phyloP scores from a whole-genome alignment of 2,113 vertebrate species.

The Rhineura floridana region DNA sequence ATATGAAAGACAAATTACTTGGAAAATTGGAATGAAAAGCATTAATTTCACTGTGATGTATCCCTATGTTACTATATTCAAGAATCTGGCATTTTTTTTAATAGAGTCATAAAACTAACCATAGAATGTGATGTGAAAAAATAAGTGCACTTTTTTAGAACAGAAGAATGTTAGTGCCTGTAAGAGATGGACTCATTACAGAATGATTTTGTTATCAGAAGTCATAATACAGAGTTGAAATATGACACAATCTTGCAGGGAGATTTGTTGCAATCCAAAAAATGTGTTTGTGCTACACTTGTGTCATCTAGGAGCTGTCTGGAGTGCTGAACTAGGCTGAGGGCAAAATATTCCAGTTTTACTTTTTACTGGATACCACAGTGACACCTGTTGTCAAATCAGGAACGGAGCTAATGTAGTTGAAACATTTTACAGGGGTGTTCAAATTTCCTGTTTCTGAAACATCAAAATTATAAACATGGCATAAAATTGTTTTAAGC shows the following conservation, averaged over 20 bases:
- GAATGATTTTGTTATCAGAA: not conserved
- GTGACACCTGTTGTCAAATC: not conserved
- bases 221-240: not conserved
- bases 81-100: not conserved
- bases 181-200: not conserved
- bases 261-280: not conserved
- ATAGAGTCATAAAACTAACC: not conserved
- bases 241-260: not conserved
- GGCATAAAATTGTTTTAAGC: not conserved
- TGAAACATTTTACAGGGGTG: too few species aligned
- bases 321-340: not conserved
- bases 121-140: not conserved
- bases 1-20: not conserved
- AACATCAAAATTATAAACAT: not conserved
- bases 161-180: not conserved
- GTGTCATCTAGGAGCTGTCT: not conserved
- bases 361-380: not conserved
- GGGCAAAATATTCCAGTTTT: not conserved
- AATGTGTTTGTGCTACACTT: not conserved
- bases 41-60: not conserved
- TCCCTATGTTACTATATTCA: not conserved
- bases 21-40: constrained; percentile 6
- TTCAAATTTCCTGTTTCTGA: not conserved
- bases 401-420: not conserved
- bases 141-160: not conserved